Evolutionary conservation across 2,797 vertebrate species (phyloP).

Genomic region (Sebastes ruberrimus): DNA sequence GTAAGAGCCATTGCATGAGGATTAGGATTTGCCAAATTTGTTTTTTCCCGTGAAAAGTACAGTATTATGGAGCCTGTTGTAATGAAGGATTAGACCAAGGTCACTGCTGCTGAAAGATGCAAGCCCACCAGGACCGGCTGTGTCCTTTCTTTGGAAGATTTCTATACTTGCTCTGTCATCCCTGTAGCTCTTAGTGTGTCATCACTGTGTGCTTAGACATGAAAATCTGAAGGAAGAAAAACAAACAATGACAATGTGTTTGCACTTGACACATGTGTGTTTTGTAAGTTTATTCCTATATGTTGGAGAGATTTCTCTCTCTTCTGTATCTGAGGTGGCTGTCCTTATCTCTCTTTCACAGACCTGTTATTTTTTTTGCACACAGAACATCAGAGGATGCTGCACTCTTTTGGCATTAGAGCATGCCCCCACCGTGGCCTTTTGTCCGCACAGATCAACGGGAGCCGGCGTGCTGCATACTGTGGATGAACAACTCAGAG

Average conservation of each 20-base stretch:
- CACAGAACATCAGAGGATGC: slow-evolving; percentile 64
- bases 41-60: slow-evolving; percentile 61
- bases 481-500: slow-evolving; percentile 53
- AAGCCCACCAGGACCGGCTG: slow-evolving; percentile 44
- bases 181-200: slow-evolving; percentile 22
- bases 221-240: slow-evolving; percentile 21
- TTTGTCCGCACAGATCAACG: slow-evolving; percentile 54
- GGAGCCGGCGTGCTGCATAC: slow-evolving; percentile 44
- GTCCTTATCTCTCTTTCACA: slow-evolving; percentile 77
- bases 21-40: slow-evolving; percentile 70
- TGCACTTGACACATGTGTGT: not conserved
- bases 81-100: slow-evolving; percentile 83
- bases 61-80: slow-evolving; percentile 64
- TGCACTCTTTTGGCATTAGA: slow-evolving; percentile 63
- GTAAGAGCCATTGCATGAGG: slow-evolving; percentile 49
- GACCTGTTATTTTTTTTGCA: slow-evolving; percentile 58
- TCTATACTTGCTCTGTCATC: slow-evolving; percentile 34
- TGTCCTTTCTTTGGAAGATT: slow-evolving; percentile 43
- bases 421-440: slow-evolving; percentile 55
- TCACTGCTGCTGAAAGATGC: slow-evolving; percentile 69
- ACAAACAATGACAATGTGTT: slow-evolving; percentile 26
- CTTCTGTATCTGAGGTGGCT: slow-evolving; percentile 55
- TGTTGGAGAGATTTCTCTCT: slow-evolving; percentile 48
- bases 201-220: slow-evolving; percentile 16
- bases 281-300: slow-evolving; percentile 7